Conservation (phyloP, 2,797 vertebrate genomes). For the Crossoptilon crossoptilon region DNA sequence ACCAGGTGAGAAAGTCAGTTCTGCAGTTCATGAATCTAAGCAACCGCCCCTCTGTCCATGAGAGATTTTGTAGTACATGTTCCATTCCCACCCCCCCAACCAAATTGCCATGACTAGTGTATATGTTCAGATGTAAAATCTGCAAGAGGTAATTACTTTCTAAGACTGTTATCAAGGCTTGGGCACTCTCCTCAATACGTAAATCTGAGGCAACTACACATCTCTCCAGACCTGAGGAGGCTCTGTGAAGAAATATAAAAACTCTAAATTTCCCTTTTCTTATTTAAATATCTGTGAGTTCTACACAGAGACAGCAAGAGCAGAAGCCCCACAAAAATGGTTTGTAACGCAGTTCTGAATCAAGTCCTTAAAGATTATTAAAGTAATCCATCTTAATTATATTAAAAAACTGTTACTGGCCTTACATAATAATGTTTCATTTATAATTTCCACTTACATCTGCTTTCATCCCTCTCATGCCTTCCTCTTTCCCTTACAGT, state of each 20-base stretch:
- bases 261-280: not conserved
- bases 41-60: not conserved
- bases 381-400: slow-evolving; percentile 76
- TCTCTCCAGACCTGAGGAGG: not conserved
- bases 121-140: slow-evolving; percentile 50
- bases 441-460: slow-evolving; percentile 50
- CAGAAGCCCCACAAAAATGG: slow-evolving; percentile 29
- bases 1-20: not conserved
- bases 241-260: slow-evolving; percentile 43
- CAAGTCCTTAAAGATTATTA: slow-evolving; percentile 69
- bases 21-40: slow-evolving; percentile 50
- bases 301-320: slow-evolving; percentile 13
- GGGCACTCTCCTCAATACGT: not conserved
- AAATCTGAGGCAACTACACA: slow-evolving; percentile 21
- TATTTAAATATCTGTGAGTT: slow-evolving; percentile 20
- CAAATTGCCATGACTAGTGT: slow-evolving; percentile 23
- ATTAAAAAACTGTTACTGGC: slow-evolving; percentile 58
- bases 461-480: not conserved
- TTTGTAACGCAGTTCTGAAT: slow-evolving; percentile 57
- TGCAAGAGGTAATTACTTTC: slow-evolving; percentile 57
- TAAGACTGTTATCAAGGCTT: slow-evolving; percentile 14
- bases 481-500: not conserved
- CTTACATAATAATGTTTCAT: slow-evolving; percentile 66
- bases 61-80: not conserved
- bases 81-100: not conserved